Evolutionary conservation across 53 echinoderm and acorn worm genomes (phyloP), one percentile per base, ranked within the genome.

Genomic region (Holothuria scabra): DNA sequence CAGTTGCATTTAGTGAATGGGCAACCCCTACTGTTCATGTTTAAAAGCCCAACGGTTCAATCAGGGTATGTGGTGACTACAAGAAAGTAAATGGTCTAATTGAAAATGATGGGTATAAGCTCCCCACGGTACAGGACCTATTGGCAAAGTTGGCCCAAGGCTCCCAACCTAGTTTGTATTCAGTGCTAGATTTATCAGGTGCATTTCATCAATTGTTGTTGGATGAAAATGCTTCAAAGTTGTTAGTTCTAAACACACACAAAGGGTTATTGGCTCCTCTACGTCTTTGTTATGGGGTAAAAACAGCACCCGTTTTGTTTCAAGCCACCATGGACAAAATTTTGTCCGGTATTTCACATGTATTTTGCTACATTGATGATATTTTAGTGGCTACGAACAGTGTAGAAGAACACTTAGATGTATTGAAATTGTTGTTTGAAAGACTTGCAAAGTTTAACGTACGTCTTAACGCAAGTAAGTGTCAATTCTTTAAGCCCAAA

Each of bases 211-310:
- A 78, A 58, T 25, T 78, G 12, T 18, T 37, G n/a, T 28, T 84
- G 6, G 84, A 84, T n/a, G 68, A 67, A 19, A 64, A 64, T 8
- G 80, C 79, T 13, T 25, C 44, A 37, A 33, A 86, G 52, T 46
- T 80, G 87, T n/a, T n/a, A n/a, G n/a, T 86, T 16, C 19, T 81
- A 11, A 82, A 87, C 31, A 87, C 87, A 1, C 87, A 87, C 48
- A 65, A 55, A 35, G 71, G 87, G 10, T 70, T 87, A 46, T 28
- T n/a, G 21, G 30, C 71, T 19, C 71, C 67, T 9, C 41, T 66
- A 52, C 82, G 87, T 6, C 31, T 87, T 28, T 82, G 67, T 34
- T 87, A 63, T 16, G 87, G 87, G 1, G 82, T 87, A 2, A 87
- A n/a, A 87, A 68, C 81, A 6, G 81, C 87, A 3, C 87, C 87